Base-by-base conservation (phyloP, 2,113 vertebrate genomes). In the Grallaria varia region DNA sequence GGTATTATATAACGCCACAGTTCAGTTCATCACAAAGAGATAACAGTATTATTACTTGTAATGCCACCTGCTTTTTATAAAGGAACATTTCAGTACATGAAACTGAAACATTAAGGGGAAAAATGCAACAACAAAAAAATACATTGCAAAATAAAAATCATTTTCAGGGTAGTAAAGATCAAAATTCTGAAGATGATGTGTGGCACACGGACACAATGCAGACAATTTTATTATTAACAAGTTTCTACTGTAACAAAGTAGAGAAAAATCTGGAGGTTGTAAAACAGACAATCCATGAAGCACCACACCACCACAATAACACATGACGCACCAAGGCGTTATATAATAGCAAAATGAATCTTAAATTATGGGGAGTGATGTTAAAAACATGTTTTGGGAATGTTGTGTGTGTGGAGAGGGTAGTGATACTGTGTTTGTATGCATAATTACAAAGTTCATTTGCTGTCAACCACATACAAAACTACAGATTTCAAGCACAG, bases 1-100 rank as follows among this genome's bases (percentile, higher is more conserved):
- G 92, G 37, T 95, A 96, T 97, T 96, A 95, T 96, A 96, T 97
- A 97, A 97, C 80, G 85, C 96, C 96, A 96, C 4, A 31, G 89
- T 87, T 82, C 37, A 42, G 37, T 49, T 86, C 13, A 80, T 60
- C 63, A 81, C 33, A 52, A 11, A 59, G 35, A 22, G 13, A 12
- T 50, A 91, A 69, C 16, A 56, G 73, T 8, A 9, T 18, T 60
- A 44, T 16, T 71, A 18, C 44, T 33, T 92, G 42, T 78, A 96
- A 96, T 96, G 96, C 92, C 95, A 96, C 92, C 93, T 96, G 95
- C 96, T 96, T 96, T 96, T 96, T 80, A 71, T 52, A 87, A 84
- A 52, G 47, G 37, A 96, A 84, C 33, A 59, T 27, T 89, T 47
- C 39, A 52, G 17, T 33, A 77, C 2, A 28, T 10, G 28, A 25